phyloP scores from a whole-genome alignment of 2,113 vertebrate genomes.

The Leucosticte australis region DNA sequence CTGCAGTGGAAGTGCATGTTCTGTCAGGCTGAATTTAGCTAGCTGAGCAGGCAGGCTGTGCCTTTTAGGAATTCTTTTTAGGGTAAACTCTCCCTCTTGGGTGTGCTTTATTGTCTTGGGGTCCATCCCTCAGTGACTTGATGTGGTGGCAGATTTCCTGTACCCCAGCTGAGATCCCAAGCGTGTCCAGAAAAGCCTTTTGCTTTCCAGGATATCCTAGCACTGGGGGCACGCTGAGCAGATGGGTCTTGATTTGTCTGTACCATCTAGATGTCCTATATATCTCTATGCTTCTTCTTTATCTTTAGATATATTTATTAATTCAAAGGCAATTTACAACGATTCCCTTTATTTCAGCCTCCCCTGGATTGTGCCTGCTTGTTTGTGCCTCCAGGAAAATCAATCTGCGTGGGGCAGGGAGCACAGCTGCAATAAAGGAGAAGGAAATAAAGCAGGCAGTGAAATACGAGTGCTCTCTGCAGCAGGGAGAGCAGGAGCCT shows the following conservation, averaged over 20 bases:
- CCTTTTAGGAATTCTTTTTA: conserved; percentile 18
- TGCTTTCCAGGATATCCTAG: not conserved
- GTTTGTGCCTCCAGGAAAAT: conserved; percentile 63
- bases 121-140: not conserved
- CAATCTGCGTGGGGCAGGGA: not conserved
- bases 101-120: not conserved
- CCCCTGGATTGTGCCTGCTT: conserved; percentile 38
- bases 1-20: not conserved
- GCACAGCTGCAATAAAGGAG: conserved; percentile 37
- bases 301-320: conserved; percentile 48
- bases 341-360: conserved; percentile 44
- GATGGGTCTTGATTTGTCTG: not conserved
- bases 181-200: not conserved
- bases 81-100: not conserved
- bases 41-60: not conserved
- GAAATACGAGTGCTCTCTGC: not conserved
- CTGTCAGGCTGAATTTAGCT: not conserved
- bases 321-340: conserved; percentile 34
- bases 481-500: conserved; percentile 46
- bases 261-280: not conserved
- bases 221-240: not conserved
- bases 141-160: not conserved
- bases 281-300: conserved; percentile 26
- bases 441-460: conserved; percentile 60
- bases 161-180: not conserved